Base-by-base conservation (phyloP, 2,797 vertebrate species). In the Neosalanx taihuensis region DNA sequence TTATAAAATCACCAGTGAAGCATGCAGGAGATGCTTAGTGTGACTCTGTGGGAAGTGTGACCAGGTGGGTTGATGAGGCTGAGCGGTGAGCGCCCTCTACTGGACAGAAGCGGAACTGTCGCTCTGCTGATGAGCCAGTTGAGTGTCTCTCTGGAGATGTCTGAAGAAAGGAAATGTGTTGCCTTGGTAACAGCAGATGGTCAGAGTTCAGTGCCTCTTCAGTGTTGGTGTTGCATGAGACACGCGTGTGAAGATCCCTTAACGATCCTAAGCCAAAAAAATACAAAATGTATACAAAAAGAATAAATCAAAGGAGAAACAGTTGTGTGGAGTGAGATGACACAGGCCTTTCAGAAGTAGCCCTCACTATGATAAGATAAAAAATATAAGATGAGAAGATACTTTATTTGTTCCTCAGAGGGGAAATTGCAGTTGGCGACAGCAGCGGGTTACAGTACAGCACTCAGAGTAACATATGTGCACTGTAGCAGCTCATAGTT, bases 101-200 rank as follows among this genome's bases (percentile, higher is more conserved):
- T 85, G 89, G 86, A 60, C 61, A 64, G 17, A 17, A 10, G 15
- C 0, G 59, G 61, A 7, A 83, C 65, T 74, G 75, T 7, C 49
- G 57, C 63, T 71, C 64, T 60, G 18, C 57, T 46, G 13, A 26
- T 57, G 58, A 1, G 4, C 41, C 3, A 7, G 60, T 13, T 67
- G 26, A 81, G 75, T 23, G 65, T 69, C 53, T 78, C 79, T 72
- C 69, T 41, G 69, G 79, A 83, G 79, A 76, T 70, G 53, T 76
- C 76, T 58, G 61, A 80, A 74, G 81, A 87, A 57, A 68, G n/a
- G 20, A 63, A 87, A 78, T 29, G 53, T 80, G 90, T 90, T 91
- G 86, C 88, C 87, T 33, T 91, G 82, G 89, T 85, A 91, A 91
- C 90, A 81, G 86, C 83, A 77, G 35, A 49, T 46, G 18, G 84